Percentiles rank a stretch among this genome's conserved stretches.
phyloP scores from a whole-genome alignment of 2,113 vertebrate species.

The Nasalis larvatus region DNA sequence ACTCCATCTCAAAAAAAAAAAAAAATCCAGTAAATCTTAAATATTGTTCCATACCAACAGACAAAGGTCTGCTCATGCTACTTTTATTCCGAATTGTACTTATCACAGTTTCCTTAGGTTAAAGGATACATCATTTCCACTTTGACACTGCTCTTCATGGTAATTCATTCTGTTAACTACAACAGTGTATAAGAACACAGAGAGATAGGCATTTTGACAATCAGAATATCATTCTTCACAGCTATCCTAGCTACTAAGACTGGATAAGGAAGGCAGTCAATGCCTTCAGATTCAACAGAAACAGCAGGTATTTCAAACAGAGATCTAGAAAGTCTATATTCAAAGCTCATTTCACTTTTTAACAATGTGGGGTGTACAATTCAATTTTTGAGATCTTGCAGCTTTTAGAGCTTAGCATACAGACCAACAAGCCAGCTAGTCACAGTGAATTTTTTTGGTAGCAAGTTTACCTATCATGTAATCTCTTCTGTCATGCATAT shows the following conservation, averaged over 20 bases:
- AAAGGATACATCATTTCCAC: neutral
- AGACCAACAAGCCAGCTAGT: neutral
- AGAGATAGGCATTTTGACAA: neutral
- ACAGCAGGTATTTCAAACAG: too few species aligned
- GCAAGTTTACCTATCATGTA: too few species aligned
- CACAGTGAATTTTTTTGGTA: neutral
- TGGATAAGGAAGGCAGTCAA: neutral
- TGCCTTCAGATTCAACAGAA: neutral
- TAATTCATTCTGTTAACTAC: neutral
- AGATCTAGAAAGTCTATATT: accelerated
- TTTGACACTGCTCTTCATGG: too few species aligned
- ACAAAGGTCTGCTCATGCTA: accelerated
- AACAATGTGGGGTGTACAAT: neutral
- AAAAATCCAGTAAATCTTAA: too few species aligned
- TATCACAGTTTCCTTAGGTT: too few species aligned
- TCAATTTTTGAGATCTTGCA: neutral
- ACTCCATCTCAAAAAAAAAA: too few species aligned
- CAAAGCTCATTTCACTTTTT: neutral
- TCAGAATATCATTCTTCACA: too few species aligned
- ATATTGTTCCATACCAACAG: too few species aligned
- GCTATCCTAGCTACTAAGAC: neutral
- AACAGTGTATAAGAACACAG: accelerated
- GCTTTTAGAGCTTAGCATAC: neutral
- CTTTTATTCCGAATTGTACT: neutral
- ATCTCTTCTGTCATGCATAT: neutral